These are phyloP conservation scores for Bucorvus abyssinicus DNA, from an alignment of 2,797 vertebrate species.

Conservation along the genomic window DNA sequence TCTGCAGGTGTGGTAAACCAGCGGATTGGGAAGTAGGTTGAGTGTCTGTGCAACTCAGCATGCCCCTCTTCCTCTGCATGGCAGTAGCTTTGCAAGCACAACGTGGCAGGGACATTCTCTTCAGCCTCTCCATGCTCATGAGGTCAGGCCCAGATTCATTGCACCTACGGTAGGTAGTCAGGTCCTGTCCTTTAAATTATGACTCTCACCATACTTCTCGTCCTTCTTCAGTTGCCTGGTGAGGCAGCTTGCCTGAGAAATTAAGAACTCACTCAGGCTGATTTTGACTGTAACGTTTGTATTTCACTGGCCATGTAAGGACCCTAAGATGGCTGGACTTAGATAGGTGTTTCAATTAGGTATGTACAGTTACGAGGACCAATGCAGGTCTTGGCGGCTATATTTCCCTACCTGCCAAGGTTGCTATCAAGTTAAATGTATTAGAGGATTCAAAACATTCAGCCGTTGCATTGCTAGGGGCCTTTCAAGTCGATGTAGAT, in stretches of 20 bases:
- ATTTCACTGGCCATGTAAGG: background rate
- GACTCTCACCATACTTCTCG: background rate
- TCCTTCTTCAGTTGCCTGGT: background rate
- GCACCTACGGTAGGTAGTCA: background rate
- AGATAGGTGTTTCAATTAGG: background rate
- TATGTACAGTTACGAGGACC: background rate
- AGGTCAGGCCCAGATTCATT: background rate
- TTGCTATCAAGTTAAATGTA: background rate
- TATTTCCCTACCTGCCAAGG: background rate
- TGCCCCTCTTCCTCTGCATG: background rate
- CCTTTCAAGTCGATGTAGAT: background rate
- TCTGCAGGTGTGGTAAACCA: background rate
- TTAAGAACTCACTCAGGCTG: background rate
- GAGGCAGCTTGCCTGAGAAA: background rate
- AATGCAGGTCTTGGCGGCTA: background rate
- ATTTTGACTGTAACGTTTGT: background rate
- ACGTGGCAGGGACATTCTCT: fast-evolving
- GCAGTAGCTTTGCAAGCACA: background rate
- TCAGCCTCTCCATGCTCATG: background rate
- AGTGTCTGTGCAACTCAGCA: fast-evolving
- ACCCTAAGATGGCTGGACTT: background rate
- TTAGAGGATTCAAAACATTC: background rate
- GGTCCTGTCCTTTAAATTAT: background rate
- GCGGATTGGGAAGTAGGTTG: background rate
- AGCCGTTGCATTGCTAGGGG: background rate